phyloP scores from a whole-genome alignment of 2,113 vertebrate genomes.

The Ptyas mucosa region DNA sequence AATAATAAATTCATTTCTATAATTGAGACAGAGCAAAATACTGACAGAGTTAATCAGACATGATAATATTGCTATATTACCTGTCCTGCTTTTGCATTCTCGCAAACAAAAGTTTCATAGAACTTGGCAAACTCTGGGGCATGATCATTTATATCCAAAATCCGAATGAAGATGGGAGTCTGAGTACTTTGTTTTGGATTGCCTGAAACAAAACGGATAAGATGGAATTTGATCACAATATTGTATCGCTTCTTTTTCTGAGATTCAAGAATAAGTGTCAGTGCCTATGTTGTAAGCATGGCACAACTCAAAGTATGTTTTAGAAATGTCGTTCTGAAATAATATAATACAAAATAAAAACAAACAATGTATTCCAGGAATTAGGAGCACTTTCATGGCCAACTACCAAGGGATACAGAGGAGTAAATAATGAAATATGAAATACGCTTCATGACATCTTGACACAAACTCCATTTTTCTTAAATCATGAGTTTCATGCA shows the following conservation, averaged over 20 bases:
- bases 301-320: neutral
- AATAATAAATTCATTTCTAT: neutral
- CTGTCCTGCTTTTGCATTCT: slow-evolving; percentile 80
- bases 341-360: neutral
- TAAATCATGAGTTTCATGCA: neutral
- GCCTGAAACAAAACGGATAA: slow-evolving; percentile 63
- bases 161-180: slow-evolving; percentile 74
- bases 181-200: slow-evolving; percentile 74
- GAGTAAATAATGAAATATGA: neutral
- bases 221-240: neutral
- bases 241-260: no score
- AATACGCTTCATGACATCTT: neutral
- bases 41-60: neutral
- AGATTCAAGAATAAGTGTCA: neutral
- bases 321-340: neutral
- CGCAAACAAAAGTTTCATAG: slow-evolving; percentile 81
- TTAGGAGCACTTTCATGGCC: neutral
- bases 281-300: neutral
- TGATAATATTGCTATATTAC: slow-evolving; percentile 51
- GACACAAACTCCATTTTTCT: neutral
- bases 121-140: slow-evolving; percentile 75
- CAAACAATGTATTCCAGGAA: neutral
- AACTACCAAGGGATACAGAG: neutral
- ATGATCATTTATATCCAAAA: slow-evolving; percentile 80
- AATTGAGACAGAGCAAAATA: neutral